Evolutionary conservation across 2,113 vertebrate species (phyloP), one percentile per base, ranked within the genome.

Genomic region (Pelecanoides urinatrix): DNA sequence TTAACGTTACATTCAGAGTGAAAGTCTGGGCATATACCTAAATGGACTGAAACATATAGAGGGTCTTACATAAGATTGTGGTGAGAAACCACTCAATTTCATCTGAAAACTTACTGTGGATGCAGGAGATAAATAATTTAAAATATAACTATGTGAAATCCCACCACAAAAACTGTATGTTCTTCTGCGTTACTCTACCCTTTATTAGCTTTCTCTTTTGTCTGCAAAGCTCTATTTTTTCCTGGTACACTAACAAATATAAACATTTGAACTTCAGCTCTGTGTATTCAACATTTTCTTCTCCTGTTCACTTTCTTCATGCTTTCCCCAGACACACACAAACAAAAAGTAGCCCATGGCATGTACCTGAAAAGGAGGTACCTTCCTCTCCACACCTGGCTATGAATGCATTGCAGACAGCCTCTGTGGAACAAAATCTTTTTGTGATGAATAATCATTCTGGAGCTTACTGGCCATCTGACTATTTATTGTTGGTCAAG

Each of bases 1-100:
- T 97, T 91, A 94, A 75, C 40, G 36, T 75, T 68, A 34, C 36
- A 65, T 91, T 94, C 83, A 73, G 77, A 95, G 17, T 75, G 62
- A 91, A 95, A 91, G 73, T 66, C 49, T 91, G 73, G 79, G 80
- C 7, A 16, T 86, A 95, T 76, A 91, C 65, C 53, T 61, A 89
- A 91, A 58, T 67, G 17, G 23, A 50, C n/a, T 78, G 73, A 96
- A 86, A 89, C 45, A n/a, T 62, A 90, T 90, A 78, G 91, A 92
- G 53, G 62, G 53, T 75, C 83, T 87, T 87, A 36, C 20, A 47
- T 55, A 58, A 22, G 42, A 59, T 9, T 94, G 73, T 92, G 66
- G 45, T 89, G 36, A 91, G 70, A 94, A 97, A 89, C 61, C 66
- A 72, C 66, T 85, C 62, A 55, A 86, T 85, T 91, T 78, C 22